Percentiles rank a stretch among this genome's conserved stretches.
These are phyloP conservation scores for Thalassaphorura encarpata DNA, from an alignment of 1,140 invertebrate genomes.

Conservation along the genomic window DNA sequence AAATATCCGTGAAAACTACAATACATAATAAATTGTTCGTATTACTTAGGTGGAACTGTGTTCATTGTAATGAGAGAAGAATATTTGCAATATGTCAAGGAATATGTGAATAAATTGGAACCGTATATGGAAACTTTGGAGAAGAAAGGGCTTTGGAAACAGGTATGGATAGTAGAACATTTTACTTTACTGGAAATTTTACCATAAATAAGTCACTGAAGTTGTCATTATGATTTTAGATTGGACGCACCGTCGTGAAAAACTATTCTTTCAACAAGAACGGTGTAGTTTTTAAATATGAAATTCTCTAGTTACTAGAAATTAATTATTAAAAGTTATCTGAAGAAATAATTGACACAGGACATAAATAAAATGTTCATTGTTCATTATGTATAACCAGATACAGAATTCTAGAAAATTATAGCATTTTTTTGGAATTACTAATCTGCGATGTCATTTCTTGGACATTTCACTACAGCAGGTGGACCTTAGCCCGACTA, in stretches of 20 bases:
- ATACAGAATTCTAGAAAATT: no score
- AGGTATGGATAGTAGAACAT: constrained; percentile 9
- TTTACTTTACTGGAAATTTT: background rate
- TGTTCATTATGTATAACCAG: no score
- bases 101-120: constrained; percentile 38
- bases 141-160: constrained; percentile 34
- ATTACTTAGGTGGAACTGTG: constrained; percentile 36
- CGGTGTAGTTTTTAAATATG: constrained; percentile 33
- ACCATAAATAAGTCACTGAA: background rate
- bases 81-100: constrained; percentile 37
- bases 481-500: no score
- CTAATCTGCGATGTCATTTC: no score
- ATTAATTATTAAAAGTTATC: no score
- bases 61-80: constrained; percentile 41
- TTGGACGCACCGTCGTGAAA: constrained; percentile 34
- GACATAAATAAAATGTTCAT: no score
- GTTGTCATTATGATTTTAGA: constrained; percentile 11
- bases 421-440: no score
- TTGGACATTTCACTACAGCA: no score
- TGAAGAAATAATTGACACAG: no score
- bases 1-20: background rate
- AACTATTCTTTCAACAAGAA: constrained; percentile 37
- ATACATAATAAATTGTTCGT: background rate
- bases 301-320: background rate
- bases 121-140: constrained; percentile 36